These are phyloP conservation scores for Cephalopterus ornatus DNA, from an alignment of 2,113 vertebrate species.

Conservation along the genomic window DNA sequence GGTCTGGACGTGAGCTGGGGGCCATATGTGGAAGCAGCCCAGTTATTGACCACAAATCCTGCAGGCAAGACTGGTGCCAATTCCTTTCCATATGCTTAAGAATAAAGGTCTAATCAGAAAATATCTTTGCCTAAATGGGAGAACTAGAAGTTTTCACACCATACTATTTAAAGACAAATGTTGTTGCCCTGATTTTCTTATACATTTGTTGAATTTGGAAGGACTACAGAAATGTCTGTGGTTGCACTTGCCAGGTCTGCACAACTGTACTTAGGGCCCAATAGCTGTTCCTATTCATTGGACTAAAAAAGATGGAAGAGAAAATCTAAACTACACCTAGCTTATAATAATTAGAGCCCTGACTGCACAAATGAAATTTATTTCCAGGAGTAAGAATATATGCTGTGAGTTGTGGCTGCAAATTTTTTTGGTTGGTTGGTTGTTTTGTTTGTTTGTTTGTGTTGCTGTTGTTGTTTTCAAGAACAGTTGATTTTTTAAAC, in stretches of 20 bases:
- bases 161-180: neutral
- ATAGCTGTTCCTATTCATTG: neutral
- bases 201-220: neutral
- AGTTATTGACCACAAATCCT: neutral
- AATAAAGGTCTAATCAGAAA: neutral
- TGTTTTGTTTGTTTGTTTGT: neutral
- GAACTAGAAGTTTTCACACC: neutral
- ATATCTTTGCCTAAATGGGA: neutral
- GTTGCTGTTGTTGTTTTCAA: neutral
- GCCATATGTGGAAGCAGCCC: neutral
- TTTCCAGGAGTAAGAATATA: neutral
- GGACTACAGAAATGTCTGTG: neutral
- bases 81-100: neutral
- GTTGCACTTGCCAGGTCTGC: neutral
- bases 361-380: neutral
- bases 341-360: neutral
- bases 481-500: neutral
- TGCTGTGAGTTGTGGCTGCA: neutral
- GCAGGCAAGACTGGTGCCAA: neutral
- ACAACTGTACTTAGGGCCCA: accelerated
- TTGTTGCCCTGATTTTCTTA: neutral
- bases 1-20: neutral
- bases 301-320: neutral
- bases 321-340: neutral
- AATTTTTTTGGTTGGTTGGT: neutral